Evolutionary conservation across 2,888 invertebrate genomes (phyloP).

Genomic region (Scrobipalpa atriplicella): DNA sequence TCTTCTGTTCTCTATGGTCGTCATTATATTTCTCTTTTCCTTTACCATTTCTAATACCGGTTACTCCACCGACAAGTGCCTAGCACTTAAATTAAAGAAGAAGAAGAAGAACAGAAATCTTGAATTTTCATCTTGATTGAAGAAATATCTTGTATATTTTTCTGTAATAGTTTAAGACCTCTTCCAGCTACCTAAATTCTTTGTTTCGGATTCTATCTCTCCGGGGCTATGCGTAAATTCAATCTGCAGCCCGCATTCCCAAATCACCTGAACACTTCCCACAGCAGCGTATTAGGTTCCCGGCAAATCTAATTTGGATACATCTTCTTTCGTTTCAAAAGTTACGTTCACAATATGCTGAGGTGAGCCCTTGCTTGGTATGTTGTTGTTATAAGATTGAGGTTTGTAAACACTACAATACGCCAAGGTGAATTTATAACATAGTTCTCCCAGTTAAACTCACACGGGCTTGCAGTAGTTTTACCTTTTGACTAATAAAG

Average conservation of each 20-base stretch:
- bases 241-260: slow-evolving; percentile 76
- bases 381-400: slow-evolving; percentile 24
- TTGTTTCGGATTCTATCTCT: slow-evolving; percentile 53
- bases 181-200: not conserved
- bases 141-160: not conserved
- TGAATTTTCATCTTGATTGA: too few species aligned
- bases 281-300: slow-evolving; percentile 64
- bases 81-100: too few species aligned
- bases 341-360: slow-evolving; percentile 45
- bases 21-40: too few species aligned
- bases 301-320: slow-evolving; percentile 74
- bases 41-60: too few species aligned
- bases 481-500: too few species aligned
- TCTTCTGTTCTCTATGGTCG: too few species aligned
- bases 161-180: not conserved
- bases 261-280: slow-evolving; percentile 77
- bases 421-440: too few species aligned
- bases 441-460: too few species aligned
- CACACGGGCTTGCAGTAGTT: too few species aligned
- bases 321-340: slow-evolving; percentile 66
- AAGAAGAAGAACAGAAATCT: too few species aligned
- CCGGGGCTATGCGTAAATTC: slow-evolving; percentile 70
- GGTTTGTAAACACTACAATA: too few species aligned
- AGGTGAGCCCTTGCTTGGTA: not conserved
- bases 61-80: too few species aligned